These are phyloP conservation scores for Gymnobelideus leadbeateri DNA, from an alignment of 2,113 vertebrate genomes.

Conservation along the genomic window DNA sequence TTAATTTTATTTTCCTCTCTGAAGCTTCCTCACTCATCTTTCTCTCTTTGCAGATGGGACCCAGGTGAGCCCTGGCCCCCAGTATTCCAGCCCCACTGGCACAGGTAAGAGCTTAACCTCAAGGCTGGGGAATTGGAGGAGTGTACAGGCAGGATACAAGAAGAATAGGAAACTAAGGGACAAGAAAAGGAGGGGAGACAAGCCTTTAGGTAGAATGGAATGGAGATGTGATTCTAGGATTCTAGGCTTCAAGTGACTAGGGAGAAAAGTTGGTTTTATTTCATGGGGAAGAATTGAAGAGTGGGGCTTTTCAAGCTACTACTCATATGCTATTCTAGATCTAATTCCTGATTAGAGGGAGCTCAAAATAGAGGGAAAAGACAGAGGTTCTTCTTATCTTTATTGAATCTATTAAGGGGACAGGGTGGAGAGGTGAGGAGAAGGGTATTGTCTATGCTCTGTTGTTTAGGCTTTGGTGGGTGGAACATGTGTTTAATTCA, in stretches of 20 bases:
- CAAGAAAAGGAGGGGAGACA: background rate
- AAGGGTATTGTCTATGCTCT: background rate
- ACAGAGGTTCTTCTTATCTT: background rate
- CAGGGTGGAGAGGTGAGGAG: slow-evolving; percentile 28
- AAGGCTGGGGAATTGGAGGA: background rate
- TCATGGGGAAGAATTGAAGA: background rate
- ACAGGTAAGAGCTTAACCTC: slow-evolving; percentile 52
- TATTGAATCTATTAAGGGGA: background rate
- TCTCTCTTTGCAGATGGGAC: slow-evolving; percentile 71
- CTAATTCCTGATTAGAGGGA: background rate
- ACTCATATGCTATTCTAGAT: background rate
- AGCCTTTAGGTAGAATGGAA: background rate
- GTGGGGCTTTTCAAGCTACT: background rate
- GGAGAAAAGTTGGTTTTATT: background rate
- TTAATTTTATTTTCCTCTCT: background rate
- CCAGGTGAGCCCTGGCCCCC: slow-evolving; percentile 69
- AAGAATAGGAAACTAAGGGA: background rate
- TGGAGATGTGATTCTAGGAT: background rate
- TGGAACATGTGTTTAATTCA: background rate
- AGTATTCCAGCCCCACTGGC: slow-evolving; percentile 22
- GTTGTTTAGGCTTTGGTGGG: background rate
- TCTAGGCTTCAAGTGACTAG: background rate
- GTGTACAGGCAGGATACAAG: background rate
- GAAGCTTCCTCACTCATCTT: background rate
- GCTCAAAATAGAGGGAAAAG: slow-evolving; percentile 39